These are phyloP conservation scores for Blennius ocellaris DNA, from an alignment of 2,113 vertebrate genomes.

Conservation along the genomic window DNA sequence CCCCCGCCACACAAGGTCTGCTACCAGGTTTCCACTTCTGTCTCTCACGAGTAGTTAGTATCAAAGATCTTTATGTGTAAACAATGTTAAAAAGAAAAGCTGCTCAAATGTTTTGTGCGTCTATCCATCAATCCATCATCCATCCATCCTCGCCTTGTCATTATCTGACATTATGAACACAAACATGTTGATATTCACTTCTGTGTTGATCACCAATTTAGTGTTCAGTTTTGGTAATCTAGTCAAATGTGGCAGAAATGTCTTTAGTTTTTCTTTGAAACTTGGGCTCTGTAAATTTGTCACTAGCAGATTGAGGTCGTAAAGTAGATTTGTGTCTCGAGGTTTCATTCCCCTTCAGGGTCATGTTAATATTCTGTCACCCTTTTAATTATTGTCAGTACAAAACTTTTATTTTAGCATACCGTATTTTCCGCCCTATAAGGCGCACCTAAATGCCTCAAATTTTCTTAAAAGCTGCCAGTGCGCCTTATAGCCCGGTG, in stretches of 20 bases:
- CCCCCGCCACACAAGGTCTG: constrained; percentile 98
- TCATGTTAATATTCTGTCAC: no score
- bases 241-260: neutral
- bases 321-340: constrained; percentile 5
- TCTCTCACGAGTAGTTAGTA: neutral
- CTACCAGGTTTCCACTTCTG: constrained; percentile 81
- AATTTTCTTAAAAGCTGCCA: no score
- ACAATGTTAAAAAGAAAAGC: no score
- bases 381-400: no score
- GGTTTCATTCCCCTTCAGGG: neutral
- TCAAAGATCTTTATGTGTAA: neutral
- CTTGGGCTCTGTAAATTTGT: constrained; percentile 34
- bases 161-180: neutral
- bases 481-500: no score
- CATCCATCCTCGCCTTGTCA: no score
- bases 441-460: no score
- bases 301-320: neutral
- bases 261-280: constrained; percentile 13
- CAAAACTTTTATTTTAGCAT: no score
- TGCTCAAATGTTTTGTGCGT: no score
- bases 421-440: no score
- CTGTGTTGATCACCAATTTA: neutral
- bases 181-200: neutral
- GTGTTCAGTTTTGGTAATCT: neutral
- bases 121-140: no score